Conservation (phyloP, 2,113 vertebrate species). For the Xiphorhynchus elegans region DNA sequence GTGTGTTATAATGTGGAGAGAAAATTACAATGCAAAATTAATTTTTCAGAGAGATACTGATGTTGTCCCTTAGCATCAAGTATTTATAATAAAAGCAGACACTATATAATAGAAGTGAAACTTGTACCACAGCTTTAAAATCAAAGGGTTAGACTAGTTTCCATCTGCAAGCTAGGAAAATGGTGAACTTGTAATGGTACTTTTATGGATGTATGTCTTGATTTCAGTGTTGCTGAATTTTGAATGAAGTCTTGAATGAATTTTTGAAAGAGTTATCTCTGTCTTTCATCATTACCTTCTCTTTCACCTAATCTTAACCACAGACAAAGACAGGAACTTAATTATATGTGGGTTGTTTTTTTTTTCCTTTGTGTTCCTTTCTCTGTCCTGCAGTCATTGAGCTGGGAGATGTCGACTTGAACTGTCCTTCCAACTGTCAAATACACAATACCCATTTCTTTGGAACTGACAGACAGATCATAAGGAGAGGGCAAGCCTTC, state of each 20-base stretch:
- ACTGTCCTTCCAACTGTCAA: constrained; percentile 60
- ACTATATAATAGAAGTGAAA: not conserved
- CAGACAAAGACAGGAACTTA: not conserved
- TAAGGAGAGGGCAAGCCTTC: constrained; percentile 55
- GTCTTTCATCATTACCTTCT: not conserved
- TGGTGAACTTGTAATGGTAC: not conserved
- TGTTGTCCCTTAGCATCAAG: not conserved
- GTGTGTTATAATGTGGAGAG: not conserved
- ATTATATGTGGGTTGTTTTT: not conserved
- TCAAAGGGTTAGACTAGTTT: not conserved
- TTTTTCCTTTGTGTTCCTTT: not conserved
- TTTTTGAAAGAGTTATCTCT: not conserved
- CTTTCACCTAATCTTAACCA: not conserved
- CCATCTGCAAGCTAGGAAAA: not conserved
- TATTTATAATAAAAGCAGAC: not conserved
- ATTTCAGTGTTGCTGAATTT: not conserved
- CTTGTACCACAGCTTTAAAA: not conserved
- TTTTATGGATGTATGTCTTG: not conserved
- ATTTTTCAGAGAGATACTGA: not conserved
- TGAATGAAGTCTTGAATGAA: not conserved
- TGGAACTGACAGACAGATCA: constrained; percentile 39
- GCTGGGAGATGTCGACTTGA: constrained; percentile 52
- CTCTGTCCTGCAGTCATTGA: constrained; percentile 50
- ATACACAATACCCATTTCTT: constrained; percentile 46
- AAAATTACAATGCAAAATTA: not conserved